Conservation (phyloP, 2,888 invertebrate genomes). For the Timema cristinae region DNA sequence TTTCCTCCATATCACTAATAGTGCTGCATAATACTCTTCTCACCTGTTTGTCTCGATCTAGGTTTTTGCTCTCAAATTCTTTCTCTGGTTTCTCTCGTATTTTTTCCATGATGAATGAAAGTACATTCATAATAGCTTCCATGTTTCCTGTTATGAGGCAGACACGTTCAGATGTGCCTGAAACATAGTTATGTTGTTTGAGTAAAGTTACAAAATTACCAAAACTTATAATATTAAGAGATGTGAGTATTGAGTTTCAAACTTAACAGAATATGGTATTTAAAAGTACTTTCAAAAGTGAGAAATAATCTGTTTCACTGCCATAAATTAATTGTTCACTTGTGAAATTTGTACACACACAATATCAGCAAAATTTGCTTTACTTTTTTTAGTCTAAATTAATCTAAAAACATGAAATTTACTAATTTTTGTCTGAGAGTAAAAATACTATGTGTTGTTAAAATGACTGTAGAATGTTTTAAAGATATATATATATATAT, state of each 20-base stretch:
- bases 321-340: too few species aligned
- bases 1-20: too few species aligned
- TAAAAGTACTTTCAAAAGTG: background rate
- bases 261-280: background rate
- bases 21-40: too few species aligned
- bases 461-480: too few species aligned
- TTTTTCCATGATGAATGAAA: conserved; percentile 94
- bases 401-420: too few species aligned
- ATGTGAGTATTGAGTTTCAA: background rate
- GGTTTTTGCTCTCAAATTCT: conserved; percentile 76
- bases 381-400: too few species aligned
- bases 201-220: conserved; percentile 18
- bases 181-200: conserved; percentile 32
- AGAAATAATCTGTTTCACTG: background rate
- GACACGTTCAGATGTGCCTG: conserved; percentile 90
- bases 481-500: too few species aligned
- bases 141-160: conserved; percentile 89
- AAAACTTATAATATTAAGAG: background rate
- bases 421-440: too few species aligned
- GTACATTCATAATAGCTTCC: conserved; percentile 85
- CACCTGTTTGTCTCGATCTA: conserved; percentile 82
- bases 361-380: too few species aligned
- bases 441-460: too few species aligned
- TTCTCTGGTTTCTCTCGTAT: conserved; percentile 90
- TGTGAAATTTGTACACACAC: too few species aligned